Evolutionary conservation across 35 echinoderm and acorn worm genomes (phyloP), one percentile per base, ranked within the genome.

Genomic region (Lytechinus pictus): DNA sequence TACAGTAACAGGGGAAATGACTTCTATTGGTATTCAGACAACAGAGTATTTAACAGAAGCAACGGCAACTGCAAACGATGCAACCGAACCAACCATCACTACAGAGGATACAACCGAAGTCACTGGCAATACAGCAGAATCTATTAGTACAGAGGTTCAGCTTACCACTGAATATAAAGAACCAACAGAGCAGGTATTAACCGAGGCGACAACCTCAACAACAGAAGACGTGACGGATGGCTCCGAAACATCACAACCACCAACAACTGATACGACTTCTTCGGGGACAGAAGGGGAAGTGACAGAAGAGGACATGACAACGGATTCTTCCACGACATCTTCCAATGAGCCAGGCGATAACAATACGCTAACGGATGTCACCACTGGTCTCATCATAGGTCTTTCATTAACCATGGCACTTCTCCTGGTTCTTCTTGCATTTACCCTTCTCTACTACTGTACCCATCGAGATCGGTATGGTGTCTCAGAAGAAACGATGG

Each of bases 341-440:
- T 52, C 88, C 28, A 21, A 5, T 90, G 52, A 52, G 29, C 27
- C 27, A 44, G 52, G 29, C 8, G 14, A 12, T 54, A 16, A 33
- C 52, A 29, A 12, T 54, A 33, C 28, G 21, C 66, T 79, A 7
- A 79, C 66, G 16, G 53, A 54, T 44, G 13, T 55, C 7, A 93
- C 92, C 55, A 93, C 92, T 10, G 92, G 92, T 55, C 54, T 93
- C 13, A 93, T 93, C 52, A 57, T 93, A 27, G 92, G 92, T n/a
- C 52, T 93, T 11, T 56, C 14, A 10, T 21, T 93, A 19, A 57
- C 27, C 27, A 5, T 54, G 8, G 92, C 92, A 28, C 53, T 93
- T 2, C 27, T 54, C 12, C 27, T 93, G 4, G 24, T 57, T 33
- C 54, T 93, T 27, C n/a, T 93, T 55, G 92, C 19, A 5, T 93